Base-by-base conservation (phyloP, 30 jellyfish, hydroid and myxozoan species). In the Hydra vulgaris region DNA sequence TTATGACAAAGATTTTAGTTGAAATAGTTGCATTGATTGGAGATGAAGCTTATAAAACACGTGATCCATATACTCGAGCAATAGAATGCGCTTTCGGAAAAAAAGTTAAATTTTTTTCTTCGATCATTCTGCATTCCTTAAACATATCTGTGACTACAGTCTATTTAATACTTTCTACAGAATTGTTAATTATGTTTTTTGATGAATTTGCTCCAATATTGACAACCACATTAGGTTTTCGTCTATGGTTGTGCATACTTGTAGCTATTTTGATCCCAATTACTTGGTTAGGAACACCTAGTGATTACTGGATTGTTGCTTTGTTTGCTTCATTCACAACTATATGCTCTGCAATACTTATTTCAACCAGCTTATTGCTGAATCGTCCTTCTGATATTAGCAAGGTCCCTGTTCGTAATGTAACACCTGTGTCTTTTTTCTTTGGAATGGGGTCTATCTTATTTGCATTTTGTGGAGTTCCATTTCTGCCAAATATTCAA, bases 281-380 rank as follows among this genome's bases (percentile, higher is more conserved):
- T 12, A 78, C 80, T 16, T 78, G 54, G 22, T 78, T 78, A 18
- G 85, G 85, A 19, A 78, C 81, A 20, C 85, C 85, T 12, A 78
- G 66, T 16, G 85, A 78, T 18, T 78, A 27, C 66, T 78, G 85
- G 85, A 83, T 54, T 3, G 53, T 78, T 18, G 85, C 85, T 0
- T 27, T 78, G 53, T 54, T 66, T 27, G 85, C 85, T 23, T 53
- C 53, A 4, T 22, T 78, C 3, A 26, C 80, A 17, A 78, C 85
- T 27, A 66, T 18, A 27, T 20, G 27, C 53, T 26, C 66, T 53
- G 66, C 66, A 22, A 7, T 66, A 18, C 66, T 54, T 4, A 12
- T 78, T 25, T 27, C 79, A n/a, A 23, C 53, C 4, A 78, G 21
- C 1, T 1, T 27, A 23, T 78, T 8, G 80, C 18, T 53, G 20